phyloP scores from a whole-genome alignment of 2,113 vertebrate species.

The Campylomormyrus tamandua region DNA sequence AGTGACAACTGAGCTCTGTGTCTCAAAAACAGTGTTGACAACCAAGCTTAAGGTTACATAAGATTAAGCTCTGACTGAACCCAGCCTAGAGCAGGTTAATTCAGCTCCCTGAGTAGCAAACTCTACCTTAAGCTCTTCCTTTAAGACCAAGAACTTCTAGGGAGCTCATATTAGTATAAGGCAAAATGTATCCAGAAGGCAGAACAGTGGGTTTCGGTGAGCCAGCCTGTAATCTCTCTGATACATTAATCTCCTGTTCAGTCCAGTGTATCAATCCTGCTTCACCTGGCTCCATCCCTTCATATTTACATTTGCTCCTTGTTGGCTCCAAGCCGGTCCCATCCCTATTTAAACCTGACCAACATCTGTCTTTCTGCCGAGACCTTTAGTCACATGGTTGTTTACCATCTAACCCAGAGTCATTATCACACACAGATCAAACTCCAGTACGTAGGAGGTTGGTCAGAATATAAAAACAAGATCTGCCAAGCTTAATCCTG shows the following conservation, averaged over 20 bases:
- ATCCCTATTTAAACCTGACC: neutral
- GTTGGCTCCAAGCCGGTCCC: neutral
- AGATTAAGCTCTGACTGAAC: no score
- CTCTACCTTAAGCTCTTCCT: no score
- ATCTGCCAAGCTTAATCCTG: neutral
- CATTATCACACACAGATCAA: neutral
- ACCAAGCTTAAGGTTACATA: no score
- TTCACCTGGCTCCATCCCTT: neutral
- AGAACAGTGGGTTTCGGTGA: no score
- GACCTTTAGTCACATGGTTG: neutral
- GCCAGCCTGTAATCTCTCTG: neutral
- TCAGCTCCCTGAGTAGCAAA: no score
- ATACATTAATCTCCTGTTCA: neutral
- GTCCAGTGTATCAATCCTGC: neutral
- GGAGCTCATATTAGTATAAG: no score
- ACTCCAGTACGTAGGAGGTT: neutral
- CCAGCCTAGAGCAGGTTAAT: no score
- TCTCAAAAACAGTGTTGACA: no score
- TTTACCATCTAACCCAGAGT: neutral
- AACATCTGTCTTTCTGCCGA: neutral
- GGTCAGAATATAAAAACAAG: neutral
- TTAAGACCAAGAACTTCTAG: no score
- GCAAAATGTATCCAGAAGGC: no score
- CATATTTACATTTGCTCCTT: neutral
- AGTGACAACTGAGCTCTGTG: no score